Percentiles rank a stretch among this genome's conserved stretches.
phyloP scores from a whole-genome alignment of 2,888 invertebrate genomes.

The Epinotia bilunana region DNA sequence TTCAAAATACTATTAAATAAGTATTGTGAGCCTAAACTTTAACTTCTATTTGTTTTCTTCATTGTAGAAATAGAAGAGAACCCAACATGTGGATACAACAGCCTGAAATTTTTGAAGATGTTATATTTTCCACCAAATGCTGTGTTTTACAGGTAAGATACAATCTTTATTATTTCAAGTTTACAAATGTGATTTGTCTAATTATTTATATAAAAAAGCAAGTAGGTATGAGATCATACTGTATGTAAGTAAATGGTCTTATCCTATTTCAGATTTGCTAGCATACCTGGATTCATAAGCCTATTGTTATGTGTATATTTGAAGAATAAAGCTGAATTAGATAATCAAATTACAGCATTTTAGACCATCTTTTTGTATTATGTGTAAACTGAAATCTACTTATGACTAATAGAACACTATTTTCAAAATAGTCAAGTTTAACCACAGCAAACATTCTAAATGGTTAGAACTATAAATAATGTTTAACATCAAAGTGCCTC shows the following conservation, averaged over 20 bases:
- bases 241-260: background rate
- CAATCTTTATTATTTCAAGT: background rate
- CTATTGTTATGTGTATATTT: background rate
- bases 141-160: slow-evolving; percentile 29
- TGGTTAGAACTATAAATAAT: background rate
- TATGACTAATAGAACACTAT: background rate
- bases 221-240: background rate
- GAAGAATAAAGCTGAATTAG: background rate
- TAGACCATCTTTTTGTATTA: background rate
- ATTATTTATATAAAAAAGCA: background rate
- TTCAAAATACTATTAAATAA: slow-evolving; percentile 2
- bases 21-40: background rate
- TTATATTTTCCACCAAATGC: background rate
- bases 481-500: background rate
- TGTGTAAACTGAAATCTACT: background rate
- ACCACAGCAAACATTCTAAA: background rate
- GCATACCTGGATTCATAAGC: background rate
- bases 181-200: background rate
- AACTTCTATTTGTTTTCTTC: slow-evolving; percentile 3
- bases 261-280: background rate
- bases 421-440: background rate
- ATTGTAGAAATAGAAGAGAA: slow-evolving; percentile 23
- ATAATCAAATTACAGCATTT: background rate
- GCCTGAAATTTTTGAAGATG: background rate
- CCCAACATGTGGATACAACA: slow-evolving; percentile 18